Conservation (phyloP, 1,140 invertebrate genomes). For the Carcinoscorpius rotundicauda region DNA sequence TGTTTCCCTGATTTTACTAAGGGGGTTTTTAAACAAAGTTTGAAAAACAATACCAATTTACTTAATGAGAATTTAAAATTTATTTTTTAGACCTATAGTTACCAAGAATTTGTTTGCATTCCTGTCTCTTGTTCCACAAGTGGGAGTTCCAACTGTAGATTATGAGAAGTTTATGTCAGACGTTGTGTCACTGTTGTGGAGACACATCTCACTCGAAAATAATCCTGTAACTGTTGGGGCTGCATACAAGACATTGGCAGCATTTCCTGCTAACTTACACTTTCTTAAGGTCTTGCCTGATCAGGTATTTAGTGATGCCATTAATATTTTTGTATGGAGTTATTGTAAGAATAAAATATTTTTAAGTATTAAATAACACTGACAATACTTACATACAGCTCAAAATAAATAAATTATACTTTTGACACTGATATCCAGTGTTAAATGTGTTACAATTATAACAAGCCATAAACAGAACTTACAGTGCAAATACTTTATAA, state of each 20-base stretch:
- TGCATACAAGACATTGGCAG: conserved; percentile 11
- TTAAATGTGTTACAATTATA: background rate
- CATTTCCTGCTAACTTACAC: conserved; percentile 12
- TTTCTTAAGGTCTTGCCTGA: conserved; percentile 11
- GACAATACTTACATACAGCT: background rate
- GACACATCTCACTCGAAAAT: conserved; percentile 1
- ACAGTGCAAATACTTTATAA: no score
- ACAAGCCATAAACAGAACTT: no score
- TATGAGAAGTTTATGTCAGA: conserved; percentile 18
- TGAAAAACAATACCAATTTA: no score
- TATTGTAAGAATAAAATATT: background rate
- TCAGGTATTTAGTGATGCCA: conserved; percentile 8
- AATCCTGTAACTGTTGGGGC: conserved; percentile 4
- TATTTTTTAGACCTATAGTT: conserved; percentile 4
- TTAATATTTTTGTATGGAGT: background rate
- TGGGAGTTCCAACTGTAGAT: conserved; percentile 12
- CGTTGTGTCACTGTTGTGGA: conserved; percentile 9
- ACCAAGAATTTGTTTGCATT: conserved; percentile 10
- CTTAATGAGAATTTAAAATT: background rate
- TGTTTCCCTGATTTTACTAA: no score
- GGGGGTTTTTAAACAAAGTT: no score
- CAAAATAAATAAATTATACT: background rate
- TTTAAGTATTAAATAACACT: background rate
- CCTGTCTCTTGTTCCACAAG: conserved; percentile 10
- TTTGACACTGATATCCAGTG: background rate